Base-by-base conservation (phyloP, 2,797 vertebrate species). In the Chrysolophus pictus region DNA sequence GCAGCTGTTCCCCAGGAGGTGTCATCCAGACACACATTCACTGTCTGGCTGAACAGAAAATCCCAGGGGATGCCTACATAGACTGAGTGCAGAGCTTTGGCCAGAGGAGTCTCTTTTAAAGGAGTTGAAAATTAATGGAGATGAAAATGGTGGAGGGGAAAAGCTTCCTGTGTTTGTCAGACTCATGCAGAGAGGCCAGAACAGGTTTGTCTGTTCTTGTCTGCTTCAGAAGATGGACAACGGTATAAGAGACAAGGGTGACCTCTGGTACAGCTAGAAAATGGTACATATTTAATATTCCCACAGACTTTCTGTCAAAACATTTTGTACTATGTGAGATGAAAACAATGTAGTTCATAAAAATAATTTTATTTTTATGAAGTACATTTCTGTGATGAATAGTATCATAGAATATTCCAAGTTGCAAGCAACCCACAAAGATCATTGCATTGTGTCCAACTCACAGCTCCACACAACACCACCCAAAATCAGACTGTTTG, bases 111-210 rank as follows among this genome's bases (percentile, higher is more conserved):
- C 80, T 84, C n/a, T 94, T 76, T 79, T 68, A 49, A 91, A 84
- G 53, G 31, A 84, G 49, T 72, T 64, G 62, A 88, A 84, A 91
- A 93, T 73, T 76, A 88, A 77, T 41, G n/a, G 62, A 68, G 71
- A 88, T 77, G 73, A 91, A 87, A 53, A 26, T 59, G 15, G 6
- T n/a, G 44, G 14, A 83, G 69, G 46, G 58, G 53, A 31, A 82
- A 47, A 14, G 9, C 35, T 84, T 90, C 31, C 64, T 84, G 74
- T 11, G 41, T 88, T 74, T 77, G 35, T 88, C 55, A 42, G 24
- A 53, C 55, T 69, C 8, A 2, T 29, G 39, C 31, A 44, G 35
- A 4, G 42, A 91, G 67, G 53, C 23, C 26, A 3, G 0, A 67
- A 56, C 26, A 79, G 24, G 17, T 22, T 82, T 76, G n/a, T 80